Conservation (phyloP, 64 coral and sea anemone species). For the Actinia equina region DNA sequence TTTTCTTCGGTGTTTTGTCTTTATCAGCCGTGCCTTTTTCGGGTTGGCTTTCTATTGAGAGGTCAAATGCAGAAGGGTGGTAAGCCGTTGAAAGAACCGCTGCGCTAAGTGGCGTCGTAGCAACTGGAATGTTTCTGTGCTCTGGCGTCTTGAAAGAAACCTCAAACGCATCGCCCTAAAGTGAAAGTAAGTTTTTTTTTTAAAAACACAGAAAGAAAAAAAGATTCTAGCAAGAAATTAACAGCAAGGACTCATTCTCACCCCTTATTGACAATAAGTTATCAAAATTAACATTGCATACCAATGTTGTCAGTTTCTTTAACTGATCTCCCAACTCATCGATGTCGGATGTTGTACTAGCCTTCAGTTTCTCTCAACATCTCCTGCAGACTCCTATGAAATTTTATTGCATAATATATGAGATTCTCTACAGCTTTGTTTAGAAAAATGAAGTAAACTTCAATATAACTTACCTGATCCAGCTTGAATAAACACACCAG, state of each 20-base stretch:
- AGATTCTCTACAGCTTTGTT: too few relatives aligned
- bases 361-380: slow-evolving; percentile 51
- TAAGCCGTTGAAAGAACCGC: slow-evolving; percentile 31
- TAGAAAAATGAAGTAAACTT: not conserved
- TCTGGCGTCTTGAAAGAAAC: slow-evolving; percentile 27
- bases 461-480: not conserved
- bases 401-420: not conserved
- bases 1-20: slow-evolving; percentile 41
- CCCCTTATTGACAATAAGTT: not conserved
- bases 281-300: slow-evolving; percentile 19
- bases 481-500: slow-evolving; percentile 35
- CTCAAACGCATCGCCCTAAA: slow-evolving; percentile 35
- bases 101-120: slow-evolving; percentile 37
- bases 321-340: slow-evolving; percentile 46
- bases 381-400: slow-evolving; percentile 54
- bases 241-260: not conserved
- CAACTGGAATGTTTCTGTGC: slow-evolving; percentile 23
- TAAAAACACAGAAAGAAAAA: not conserved
- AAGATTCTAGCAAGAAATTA: not conserved
- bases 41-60: slow-evolving; percentile 21
- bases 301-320: slow-evolving; percentile 33
- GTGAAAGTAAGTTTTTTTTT: not conserved
- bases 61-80: slow-evolving; percentile 36
- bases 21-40: not conserved
- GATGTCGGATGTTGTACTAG: not conserved